Evolutionary conservation across 2,797 vertebrate genomes (phyloP).

Genomic region (Melanotaenia nigrans): DNA sequence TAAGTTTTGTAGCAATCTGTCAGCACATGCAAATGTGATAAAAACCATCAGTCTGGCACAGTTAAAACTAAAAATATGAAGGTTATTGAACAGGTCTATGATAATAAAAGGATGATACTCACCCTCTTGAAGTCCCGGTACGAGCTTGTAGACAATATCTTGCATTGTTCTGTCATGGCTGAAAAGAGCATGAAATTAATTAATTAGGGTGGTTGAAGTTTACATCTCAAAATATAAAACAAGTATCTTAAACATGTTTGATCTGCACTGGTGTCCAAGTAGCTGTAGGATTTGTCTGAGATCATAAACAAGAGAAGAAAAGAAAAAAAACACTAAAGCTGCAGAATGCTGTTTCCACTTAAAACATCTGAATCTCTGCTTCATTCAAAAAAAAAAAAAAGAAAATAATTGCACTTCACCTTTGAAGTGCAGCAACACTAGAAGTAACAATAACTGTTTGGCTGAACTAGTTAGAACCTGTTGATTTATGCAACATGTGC

Average conservation of each 20-base stretch:
- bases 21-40: neutral
- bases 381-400: neutral
- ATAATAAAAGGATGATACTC: slow-evolving; percentile 44
- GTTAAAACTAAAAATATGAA: neutral
- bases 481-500: slow-evolving; percentile 3
- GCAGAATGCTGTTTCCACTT: neutral
- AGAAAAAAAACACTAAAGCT: neutral
- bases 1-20: neutral
- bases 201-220: neutral
- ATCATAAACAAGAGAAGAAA: neutral
- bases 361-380: neutral
- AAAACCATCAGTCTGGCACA: neutral
- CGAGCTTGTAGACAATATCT: slow-evolving; percentile 99
- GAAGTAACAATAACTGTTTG: neutral
- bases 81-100: neutral
- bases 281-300: neutral
- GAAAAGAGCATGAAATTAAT: slow-evolving; percentile 32
- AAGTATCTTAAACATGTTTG: neutral
- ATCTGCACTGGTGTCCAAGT: neutral
- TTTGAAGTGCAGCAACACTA: neutral
- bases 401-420: neutral
- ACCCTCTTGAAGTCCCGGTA: slow-evolving; percentile 99
- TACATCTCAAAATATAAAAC: neutral
- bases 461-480: neutral
- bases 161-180: slow-evolving; percentile 99